A percentile compares a stretch with the other conserved stretches of the same genome.
These are phyloP conservation scores for Todiramphus chloris DNA, from an alignment of 2,113 vertebrate genomes.

Conservation along the genomic window DNA sequence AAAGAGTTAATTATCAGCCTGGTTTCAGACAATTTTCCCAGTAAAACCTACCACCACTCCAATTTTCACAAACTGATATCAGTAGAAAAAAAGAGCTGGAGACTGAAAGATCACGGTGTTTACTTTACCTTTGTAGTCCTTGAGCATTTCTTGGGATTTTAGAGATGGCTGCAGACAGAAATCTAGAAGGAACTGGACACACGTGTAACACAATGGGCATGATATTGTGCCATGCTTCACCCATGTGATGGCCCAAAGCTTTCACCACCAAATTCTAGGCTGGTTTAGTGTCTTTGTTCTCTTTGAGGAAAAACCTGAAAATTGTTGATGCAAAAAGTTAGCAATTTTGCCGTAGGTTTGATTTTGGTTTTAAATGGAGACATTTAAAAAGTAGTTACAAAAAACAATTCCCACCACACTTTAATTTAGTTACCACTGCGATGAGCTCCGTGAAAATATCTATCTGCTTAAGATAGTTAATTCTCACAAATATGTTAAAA, in stretches of 20 bases:
- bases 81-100: background rate
- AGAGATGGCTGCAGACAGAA: background rate
- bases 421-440: background rate
- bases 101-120: background rate
- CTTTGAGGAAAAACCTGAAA: background rate
- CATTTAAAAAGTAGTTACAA: background rate
- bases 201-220: fast-evolving
- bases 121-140: background rate
- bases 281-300: background rate
- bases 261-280: background rate
- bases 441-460: background rate
- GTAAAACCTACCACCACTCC: background rate
- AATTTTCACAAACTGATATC: background rate
- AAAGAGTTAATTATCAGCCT: background rate
- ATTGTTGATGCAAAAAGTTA: background rate
- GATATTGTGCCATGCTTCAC: fast-evolving
- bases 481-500: background rate
- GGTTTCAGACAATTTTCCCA: background rate
- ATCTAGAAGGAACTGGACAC: background rate
- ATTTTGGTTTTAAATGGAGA: background rate
- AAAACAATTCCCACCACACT: background rate
- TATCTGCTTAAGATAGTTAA: background rate
- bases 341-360: background rate
- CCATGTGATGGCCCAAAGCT: too few relatives aligned
- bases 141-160: background rate